Evolutionary conservation across 2,888 invertebrate species (phyloP).

Genomic region (Dasypogon diadema): DNA sequence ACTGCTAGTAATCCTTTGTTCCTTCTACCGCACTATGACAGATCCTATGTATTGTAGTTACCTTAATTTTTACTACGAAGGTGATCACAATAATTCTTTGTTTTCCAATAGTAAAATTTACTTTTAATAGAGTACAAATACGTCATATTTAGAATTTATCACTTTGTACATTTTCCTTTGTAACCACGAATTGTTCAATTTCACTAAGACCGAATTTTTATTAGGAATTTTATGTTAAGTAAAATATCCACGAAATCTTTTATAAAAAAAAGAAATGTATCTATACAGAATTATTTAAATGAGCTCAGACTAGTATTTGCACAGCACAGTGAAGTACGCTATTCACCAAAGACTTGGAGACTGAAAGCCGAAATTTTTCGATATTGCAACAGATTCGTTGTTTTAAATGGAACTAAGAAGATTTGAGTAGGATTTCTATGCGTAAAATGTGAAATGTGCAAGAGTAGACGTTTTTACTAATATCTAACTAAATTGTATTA

Average conservation of each 20-base stretch:
- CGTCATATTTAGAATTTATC: background rate
- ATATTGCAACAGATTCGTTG: slow-evolving; percentile 23
- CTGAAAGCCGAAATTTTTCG: slow-evolving; percentile 35
- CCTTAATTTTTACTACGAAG: slow-evolving; percentile 7
- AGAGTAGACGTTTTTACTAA: slow-evolving; percentile 29
- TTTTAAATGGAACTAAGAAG: slow-evolving; percentile 25
- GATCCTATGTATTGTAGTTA: slow-evolving; percentile 23
- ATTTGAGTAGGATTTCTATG: slow-evolving; percentile 9
- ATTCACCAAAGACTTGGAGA: slow-evolving; percentile 21
- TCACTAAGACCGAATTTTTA: no score
- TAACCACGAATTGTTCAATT: no score
- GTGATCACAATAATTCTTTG: slow-evolving; percentile 27
- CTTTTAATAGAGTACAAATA: slow-evolving; percentile 1
- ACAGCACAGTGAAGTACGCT: slow-evolving; percentile 35
- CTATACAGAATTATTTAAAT: no score
- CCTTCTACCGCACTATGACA: no score
- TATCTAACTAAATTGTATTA: background rate
- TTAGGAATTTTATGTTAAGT: no score
- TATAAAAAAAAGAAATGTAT: slow-evolving; percentile 12
- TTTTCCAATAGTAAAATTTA: background rate
- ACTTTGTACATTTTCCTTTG: background rate
- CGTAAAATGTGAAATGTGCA: slow-evolving; percentile 23
- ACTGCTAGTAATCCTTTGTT: no score
- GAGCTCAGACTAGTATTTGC: no score
- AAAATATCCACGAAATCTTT: no score